phyloP scores from a whole-genome alignment of 2,113 vertebrate species.

The Paramormyrops kingsleyae region DNA sequence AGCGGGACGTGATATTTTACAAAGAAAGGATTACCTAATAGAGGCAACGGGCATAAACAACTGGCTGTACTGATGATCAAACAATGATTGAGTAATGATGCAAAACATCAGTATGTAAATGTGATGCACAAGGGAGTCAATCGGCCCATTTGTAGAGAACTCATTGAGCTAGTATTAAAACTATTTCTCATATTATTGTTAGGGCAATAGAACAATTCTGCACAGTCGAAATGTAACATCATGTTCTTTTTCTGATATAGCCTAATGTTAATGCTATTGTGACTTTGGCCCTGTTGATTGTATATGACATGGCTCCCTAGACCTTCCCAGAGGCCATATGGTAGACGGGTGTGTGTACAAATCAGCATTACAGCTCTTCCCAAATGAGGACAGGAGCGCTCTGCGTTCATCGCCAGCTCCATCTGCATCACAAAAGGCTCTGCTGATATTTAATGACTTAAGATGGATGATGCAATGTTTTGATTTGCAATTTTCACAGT shows the following conservation, averaged over 20 bases:
- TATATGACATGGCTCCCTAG: neutral
- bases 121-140: neutral
- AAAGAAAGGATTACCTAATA: neutral
- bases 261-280: neutral
- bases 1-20: neutral
- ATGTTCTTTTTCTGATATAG: neutral
- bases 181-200: neutral
- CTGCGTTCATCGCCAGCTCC: neutral
- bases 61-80: neutral
- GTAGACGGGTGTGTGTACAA: neutral
- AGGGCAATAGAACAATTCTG: neutral
- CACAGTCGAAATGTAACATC: neutral
- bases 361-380: neutral
- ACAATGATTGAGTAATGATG: neutral
- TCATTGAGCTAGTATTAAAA: neutral
- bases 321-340: neutral
- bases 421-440: neutral
- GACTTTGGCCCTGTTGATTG: neutral
- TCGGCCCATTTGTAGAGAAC: neutral
- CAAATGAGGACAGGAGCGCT: neutral
- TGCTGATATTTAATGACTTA: neutral
- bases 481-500: conserved; percentile 9
- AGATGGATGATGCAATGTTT: conserved; percentile 16
- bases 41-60: neutral
- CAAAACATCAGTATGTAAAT: neutral